Evolutionary conservation across 2,113 vertebrate genomes (phyloP), one percentile per base, ranked within the genome.

Genomic region (Odocoileus virginianus): DNA sequence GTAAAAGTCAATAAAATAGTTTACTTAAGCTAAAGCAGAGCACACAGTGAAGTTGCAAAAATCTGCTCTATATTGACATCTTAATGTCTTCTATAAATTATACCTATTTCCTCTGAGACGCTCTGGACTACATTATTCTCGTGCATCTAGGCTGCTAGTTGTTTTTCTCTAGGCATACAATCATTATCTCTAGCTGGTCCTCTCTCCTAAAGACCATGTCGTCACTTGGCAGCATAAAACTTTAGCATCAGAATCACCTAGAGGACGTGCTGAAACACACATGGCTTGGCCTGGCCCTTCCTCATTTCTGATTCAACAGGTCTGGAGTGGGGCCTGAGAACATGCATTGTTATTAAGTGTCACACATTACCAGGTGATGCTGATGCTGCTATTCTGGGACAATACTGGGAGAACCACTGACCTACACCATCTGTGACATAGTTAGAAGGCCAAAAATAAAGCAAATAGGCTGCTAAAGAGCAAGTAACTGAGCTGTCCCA

Each of bases 391-490:
- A 50, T 78, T 50, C 78, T 61, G 74, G 83, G 88, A 91, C 78
- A 86, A 94, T 36, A 67, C 82, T 78, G 91, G 33, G 67, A 89
- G 64, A 89, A 79, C n/a, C 54, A 81, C 85, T 79, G n/a, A 92
- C 61, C 89, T 76, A 95, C 5, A 90, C 74, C 54, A 92, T 67
- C 76, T 87, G 52, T 87, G 84, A 85, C 85, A 96, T 43, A 90
- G 89, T 82, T 67, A 96, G 14, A 79, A 67, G 43, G 47, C 64
- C 67, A 93, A 85, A 96, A 61, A 55, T 40, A 94, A 97, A 84
- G 40, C 54, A 94, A 97, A 58, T 12, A 90, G 45, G 89, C 36
- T 17, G 43, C 21, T 67, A 11, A 85, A 52, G 28, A 96, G 16
- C n/a, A 88, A 86, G 15, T 43, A 45, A 74, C 5, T 27, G 23